Evolutionary conservation across 2,113 vertebrate species (phyloP).

Genomic region (Odocoileus virginianus): DNA sequence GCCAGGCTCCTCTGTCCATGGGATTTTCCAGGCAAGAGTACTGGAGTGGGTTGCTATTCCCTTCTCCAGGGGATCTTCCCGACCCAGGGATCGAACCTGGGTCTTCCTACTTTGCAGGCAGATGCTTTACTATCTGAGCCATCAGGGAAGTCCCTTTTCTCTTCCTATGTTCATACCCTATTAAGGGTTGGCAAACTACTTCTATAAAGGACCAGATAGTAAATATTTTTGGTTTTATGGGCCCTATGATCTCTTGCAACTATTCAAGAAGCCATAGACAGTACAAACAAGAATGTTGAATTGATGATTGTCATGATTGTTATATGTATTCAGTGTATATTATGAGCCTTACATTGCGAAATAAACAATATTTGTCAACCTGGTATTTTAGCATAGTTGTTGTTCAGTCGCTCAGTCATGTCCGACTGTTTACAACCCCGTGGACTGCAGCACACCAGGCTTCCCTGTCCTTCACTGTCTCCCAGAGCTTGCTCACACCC

Average conservation of each 20-base stretch:
- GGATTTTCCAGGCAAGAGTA: neutral
- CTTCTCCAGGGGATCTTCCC: neutral
- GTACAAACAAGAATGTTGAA: neutral
- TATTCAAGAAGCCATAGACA: neutral
- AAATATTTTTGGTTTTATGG: neutral
- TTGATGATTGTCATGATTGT: neutral
- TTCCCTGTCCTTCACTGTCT: neutral
- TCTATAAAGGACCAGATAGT: neutral
- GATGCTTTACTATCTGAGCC: neutral
- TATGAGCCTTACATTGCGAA: neutral
- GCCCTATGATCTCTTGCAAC: neutral
- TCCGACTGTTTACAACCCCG: neutral
- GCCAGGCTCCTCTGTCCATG: neutral
- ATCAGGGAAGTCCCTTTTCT: neutral
- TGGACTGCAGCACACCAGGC: neutral
- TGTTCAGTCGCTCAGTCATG: neutral
- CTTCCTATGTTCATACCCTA: neutral
- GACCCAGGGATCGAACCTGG: rapidly evolving
- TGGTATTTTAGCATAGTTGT: neutral
- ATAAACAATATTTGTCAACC: neutral
- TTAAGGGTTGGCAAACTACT: neutral
- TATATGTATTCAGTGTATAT: neutral
- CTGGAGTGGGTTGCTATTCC: neutral
- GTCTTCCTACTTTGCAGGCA: neutral
- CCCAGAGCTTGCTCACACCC: neutral